A percentile compares a stretch with the other conserved stretches of the same genome.
These are phyloP conservation scores for Cremastinae sp. DNA, from an alignment of 2,888 invertebrate species.

Conservation along the genomic window DNA sequence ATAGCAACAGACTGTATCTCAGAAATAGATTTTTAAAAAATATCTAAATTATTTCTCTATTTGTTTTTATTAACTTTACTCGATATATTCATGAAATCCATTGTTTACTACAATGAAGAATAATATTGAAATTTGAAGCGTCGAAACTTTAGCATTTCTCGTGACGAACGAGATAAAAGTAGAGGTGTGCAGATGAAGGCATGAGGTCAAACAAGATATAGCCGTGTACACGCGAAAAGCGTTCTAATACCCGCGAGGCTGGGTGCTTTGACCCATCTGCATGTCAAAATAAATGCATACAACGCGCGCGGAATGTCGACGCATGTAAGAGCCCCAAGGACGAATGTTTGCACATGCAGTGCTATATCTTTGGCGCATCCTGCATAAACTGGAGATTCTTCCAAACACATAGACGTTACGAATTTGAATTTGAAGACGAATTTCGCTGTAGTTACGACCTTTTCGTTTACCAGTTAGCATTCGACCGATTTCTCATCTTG, in stretches of 20 bases:
- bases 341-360: slow-evolving; percentile 33
- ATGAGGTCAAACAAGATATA: slow-evolving; percentile 4
- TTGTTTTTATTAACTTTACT: too few species aligned
- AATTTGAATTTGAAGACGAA: background rate
- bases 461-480: background rate
- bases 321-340: slow-evolving; percentile 39
- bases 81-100: too few species aligned
- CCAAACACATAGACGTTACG: slow-evolving; percentile 10
- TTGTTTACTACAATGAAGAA: too few species aligned
- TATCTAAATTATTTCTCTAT: too few species aligned
- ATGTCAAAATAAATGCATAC: slow-evolving; percentile 63
- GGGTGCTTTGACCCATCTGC: slow-evolving; percentile 53
- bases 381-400: slow-evolving; percentile 6
- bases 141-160: too few species aligned
- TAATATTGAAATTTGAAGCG: too few species aligned
- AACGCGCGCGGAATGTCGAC: slow-evolving; percentile 51
- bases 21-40: too few species aligned
- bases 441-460: slow-evolving; percentile 16
- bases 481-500: background rate
- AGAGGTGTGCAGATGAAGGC: slow-evolving; percentile 1
- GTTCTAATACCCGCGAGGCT: slow-evolving; percentile 41
- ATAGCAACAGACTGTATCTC: too few species aligned
- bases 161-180: too few species aligned
- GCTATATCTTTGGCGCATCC: slow-evolving; percentile 27
- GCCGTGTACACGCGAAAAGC: slow-evolving; percentile 25